These are phyloP conservation scores for Barnardius zonarius DNA, from an alignment of 2,113 vertebrate species.

Conservation along the genomic window DNA sequence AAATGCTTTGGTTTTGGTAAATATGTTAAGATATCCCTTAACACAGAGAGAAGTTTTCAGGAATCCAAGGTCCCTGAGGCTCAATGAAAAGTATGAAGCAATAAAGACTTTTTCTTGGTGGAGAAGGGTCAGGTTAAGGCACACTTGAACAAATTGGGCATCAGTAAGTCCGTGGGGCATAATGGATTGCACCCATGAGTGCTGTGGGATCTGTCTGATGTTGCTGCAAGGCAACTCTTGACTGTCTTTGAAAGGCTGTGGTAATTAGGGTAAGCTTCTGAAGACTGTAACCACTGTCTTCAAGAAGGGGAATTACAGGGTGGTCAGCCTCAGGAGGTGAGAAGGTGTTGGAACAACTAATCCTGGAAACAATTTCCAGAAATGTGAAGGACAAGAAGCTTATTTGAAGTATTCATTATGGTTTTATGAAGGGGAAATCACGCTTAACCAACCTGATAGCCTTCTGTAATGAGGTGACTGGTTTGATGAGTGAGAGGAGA, in stretches of 20 bases:
- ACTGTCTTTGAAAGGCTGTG: background rate
- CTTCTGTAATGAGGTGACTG: background rate
- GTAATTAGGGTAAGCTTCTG: background rate
- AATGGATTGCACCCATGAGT: rapidly evolving
- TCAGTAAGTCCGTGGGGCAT: background rate
- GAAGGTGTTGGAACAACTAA: background rate
- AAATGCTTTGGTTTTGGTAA: background rate
- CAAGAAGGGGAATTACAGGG: background rate
- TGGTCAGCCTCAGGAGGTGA: background rate
- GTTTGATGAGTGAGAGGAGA: background rate
- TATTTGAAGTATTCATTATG: background rate
- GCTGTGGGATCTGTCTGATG: background rate
- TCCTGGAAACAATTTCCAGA: background rate
- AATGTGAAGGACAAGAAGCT: background rate
- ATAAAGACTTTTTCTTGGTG: background rate
- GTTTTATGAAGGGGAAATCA: background rate
- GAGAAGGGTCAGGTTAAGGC: background rate
- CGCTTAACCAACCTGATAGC: background rate
- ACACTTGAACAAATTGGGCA: background rate
- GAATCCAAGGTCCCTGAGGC: background rate
- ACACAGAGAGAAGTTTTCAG: background rate
- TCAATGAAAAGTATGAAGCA: background rate
- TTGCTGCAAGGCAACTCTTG: background rate
- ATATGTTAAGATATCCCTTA: background rate
- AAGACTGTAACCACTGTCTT: background rate